Evolutionary conservation across 2,888 invertebrate genomes (phyloP).

Genomic region (Leptura quadrifasciata): DNA sequence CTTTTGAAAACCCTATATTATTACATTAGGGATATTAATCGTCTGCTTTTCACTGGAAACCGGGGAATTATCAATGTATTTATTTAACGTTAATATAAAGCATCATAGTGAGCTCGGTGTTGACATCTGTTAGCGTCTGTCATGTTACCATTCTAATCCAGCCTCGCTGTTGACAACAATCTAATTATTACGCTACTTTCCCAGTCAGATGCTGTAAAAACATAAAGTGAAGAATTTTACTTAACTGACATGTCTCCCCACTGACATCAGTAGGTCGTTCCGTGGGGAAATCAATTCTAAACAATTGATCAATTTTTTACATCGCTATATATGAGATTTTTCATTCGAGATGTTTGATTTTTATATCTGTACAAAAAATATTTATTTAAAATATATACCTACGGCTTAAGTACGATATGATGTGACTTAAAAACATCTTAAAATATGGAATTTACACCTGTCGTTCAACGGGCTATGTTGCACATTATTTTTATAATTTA

Average conservation of each 20-base stretch:
- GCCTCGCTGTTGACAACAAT: conserved; percentile 37
- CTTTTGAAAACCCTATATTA: background rate
- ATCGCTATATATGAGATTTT: background rate
- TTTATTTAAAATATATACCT: background rate
- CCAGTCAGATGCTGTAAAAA: conserved; percentile 38
- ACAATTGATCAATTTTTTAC: conserved; percentile 15
- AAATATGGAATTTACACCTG: background rate
- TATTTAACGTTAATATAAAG: conserved; percentile 18
- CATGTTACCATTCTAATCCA: conserved; percentile 20
- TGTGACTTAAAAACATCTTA: background rate
- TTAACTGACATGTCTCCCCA: conserved; percentile 26
- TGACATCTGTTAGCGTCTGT: conserved; percentile 28
- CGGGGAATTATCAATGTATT: conserved; percentile 11
- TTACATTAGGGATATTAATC: conserved; percentile 18
- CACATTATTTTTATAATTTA: no score
- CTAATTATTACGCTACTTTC: conserved; percentile 44
- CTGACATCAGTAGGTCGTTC: conserved; percentile 20
- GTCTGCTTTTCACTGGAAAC: conserved; percentile 14
- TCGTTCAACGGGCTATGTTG: no score
- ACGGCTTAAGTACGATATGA: background rate
- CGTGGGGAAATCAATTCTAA: conserved; percentile 21
- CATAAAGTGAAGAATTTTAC: conserved; percentile 33
- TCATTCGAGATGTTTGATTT: background rate
- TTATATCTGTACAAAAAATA: background rate
- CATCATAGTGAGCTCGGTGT: conserved; percentile 22